A percentile compares a stretch with the other conserved stretches of the same genome.
Conservation (phyloP, 2,113 vertebrate genomes). For the Tonatia bakeri region DNA sequence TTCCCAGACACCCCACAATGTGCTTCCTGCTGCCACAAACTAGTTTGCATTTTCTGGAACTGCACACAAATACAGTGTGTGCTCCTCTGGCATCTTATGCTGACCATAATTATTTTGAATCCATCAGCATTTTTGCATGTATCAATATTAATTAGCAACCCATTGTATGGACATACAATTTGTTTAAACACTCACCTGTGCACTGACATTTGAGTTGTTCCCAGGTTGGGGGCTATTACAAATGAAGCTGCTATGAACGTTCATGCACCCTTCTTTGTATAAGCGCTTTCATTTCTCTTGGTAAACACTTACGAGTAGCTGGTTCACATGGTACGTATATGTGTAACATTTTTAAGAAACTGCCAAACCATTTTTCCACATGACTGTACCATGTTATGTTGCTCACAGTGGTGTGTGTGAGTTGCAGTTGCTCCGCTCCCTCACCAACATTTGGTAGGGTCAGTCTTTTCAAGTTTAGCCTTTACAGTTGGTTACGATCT, state of each 20-base stretch:
- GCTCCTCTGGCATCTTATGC: background rate
- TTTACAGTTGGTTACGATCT: background rate
- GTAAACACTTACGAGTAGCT: background rate
- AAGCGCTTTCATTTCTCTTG: background rate
- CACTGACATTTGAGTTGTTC: background rate
- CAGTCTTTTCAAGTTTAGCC: background rate
- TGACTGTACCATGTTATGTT: background rate
- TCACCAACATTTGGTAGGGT: background rate
- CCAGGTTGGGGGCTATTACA: background rate
- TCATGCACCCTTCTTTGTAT: background rate
- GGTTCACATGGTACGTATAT: background rate
- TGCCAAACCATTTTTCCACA: background rate
- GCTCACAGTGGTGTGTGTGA: background rate
- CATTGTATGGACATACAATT: background rate
- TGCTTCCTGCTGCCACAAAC: background rate
- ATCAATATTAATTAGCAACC: background rate
- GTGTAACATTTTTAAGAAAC: background rate
- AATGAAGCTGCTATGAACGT: background rate
- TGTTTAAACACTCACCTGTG: background rate
- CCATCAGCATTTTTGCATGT: background rate
- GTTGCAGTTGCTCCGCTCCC: background rate
- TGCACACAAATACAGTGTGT: background rate
- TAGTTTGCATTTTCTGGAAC: conserved; percentile 17
- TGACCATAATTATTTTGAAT: background rate
- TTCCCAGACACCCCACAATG: background rate